Evolutionary conservation across 2,113 vertebrate genomes (phyloP), one percentile per base, ranked within the genome.

Genomic region (Garra rufa): DNA sequence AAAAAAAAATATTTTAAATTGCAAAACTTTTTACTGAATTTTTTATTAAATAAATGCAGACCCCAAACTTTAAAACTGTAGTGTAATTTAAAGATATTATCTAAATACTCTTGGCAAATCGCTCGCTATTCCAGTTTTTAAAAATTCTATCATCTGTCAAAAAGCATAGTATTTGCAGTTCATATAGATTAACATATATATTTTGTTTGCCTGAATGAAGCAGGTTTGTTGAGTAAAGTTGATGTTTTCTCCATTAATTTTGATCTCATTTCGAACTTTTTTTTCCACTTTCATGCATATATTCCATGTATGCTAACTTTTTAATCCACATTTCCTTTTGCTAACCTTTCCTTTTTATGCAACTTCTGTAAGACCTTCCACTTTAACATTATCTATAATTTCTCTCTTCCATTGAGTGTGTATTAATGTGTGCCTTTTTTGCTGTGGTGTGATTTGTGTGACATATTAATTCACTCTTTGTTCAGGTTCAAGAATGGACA

Each of bases 401-500:
- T 67, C 57, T 44, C 57, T 41, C 50, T 24, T 65, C 44, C 71
- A 74, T 30, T 74, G 34, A 26, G 52, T 17, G 6, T 59, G 59
- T 26, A 78, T 77, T 87, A 55, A 83, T 77, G 44, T 65, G 46
- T 76, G 19, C 71, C 8, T 4, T 61, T 46, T 24, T 83, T 88
- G 87, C 83, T 81, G 84, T 90, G 87, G 73, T 88, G 85, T 90
- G 84, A 81, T 81, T n/a, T 89, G 86, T 87, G 92, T 96, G 92
- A 96, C 88, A 91, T 94, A 91, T 91, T 93, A 94, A 94, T 93
- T 92, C 93, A 93, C 94, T 96, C 92, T 96, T 92, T 95, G 88
- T 95, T 92, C 91, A 97, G 96, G 96, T 97, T 94, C 94, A 96
- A 95, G 96, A 95, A 96, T 84, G 95, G 95, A 88, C 93, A 95